A percentile compares a stretch with the other conserved stretches of the same genome.
These are phyloP conservation scores for Potorous gilbertii DNA, from an alignment of 2,797 vertebrate genomes.

Conservation along the genomic window DNA sequence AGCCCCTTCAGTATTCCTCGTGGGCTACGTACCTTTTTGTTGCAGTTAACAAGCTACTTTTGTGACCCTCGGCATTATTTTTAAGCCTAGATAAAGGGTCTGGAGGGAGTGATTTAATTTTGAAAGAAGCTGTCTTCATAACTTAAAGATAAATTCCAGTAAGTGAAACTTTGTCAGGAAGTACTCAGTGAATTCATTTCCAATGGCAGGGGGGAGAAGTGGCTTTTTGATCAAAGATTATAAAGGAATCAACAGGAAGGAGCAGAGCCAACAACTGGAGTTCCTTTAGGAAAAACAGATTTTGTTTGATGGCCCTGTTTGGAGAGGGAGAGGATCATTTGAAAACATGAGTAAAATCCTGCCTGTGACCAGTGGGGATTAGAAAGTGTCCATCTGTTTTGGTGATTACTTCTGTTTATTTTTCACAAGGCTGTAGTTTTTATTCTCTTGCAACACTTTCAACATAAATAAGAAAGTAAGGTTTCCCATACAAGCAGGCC, in stretches of 20 bases:
- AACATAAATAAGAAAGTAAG: not conserved
- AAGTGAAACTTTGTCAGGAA: not conserved
- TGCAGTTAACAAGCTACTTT: not conserved
- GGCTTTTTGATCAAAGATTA: conserved; percentile 47
- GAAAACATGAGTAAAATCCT: conserved; percentile 70
- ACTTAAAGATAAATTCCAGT: not conserved
- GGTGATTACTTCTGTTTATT: conserved; percentile 54
- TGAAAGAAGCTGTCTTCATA: not conserved
- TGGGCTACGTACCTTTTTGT: not conserved
- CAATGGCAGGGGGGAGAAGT: conserved; percentile 51
- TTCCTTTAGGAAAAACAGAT: conserved; percentile 56
- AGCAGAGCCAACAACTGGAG: conserved; percentile 27
- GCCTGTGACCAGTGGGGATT: conserved; percentile 68
- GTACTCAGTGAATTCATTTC: conserved; percentile 49
- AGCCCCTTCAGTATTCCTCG: not conserved
- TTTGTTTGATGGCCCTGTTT: conserved; percentile 54
- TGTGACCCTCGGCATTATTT: not conserved
- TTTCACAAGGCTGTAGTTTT: conserved; percentile 25
- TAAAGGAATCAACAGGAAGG: conserved; percentile 32
- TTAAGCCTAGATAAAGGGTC: not conserved
- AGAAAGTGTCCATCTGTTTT: conserved; percentile 76
- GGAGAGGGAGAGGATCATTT: conserved; percentile 59
- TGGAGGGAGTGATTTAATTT: not conserved
- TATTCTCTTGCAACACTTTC: conserved; percentile 50
- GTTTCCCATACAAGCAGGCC: conserved; percentile 31